Evolutionary conservation across 2,113 vertebrate genomes (phyloP).

Genomic region (Turdus rufiventris): DNA sequence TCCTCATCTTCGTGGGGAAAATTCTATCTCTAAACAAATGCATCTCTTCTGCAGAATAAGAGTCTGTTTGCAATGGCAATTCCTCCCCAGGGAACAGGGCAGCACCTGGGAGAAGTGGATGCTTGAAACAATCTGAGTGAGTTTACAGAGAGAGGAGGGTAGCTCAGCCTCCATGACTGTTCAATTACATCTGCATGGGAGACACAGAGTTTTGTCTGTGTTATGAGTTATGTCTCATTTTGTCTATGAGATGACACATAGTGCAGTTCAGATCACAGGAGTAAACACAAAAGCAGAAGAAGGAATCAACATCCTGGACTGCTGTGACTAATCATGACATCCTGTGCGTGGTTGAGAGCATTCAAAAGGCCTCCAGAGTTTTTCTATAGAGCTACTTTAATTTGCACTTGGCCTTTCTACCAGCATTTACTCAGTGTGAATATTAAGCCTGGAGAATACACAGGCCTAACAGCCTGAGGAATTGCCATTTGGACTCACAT

Average conservation of each 20-base stretch:
- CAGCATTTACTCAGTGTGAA: not conserved
- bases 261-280: not conserved
- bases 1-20: not conserved
- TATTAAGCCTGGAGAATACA: not conserved
- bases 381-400: not conserved
- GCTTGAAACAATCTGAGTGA: not conserved
- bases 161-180: not conserved
- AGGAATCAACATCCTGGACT: not conserved
- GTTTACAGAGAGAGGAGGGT: not conserved
- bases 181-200: not conserved
- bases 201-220: not conserved
- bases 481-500: not conserved
- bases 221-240: not conserved
- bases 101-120: not conserved
- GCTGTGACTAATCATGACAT: not conserved
- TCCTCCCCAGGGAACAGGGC: not conserved
- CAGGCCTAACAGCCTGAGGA: not conserved
- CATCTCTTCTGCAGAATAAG: not conserved
- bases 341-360: not conserved
- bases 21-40: not conserved
- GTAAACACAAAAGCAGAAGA: not conserved
- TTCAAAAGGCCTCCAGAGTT: not conserved
- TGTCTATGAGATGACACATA: not conserved
- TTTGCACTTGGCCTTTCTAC: not conserved
- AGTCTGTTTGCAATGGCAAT: not conserved